Conservation (phyloP, 2,888 invertebrate species). For the Reticulitermes lucifugus region DNA sequence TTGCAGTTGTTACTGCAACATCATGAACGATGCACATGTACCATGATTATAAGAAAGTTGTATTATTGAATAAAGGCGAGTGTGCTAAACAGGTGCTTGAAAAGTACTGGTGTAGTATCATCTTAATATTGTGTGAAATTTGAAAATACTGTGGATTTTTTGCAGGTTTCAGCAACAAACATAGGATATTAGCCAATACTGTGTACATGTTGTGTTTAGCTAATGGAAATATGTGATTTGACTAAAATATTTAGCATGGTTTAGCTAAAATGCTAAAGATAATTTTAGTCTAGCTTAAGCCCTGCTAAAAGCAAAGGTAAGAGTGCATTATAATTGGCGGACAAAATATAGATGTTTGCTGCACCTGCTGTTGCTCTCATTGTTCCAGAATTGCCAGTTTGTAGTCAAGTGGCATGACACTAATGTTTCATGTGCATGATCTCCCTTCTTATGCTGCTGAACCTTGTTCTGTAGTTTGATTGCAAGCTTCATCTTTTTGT, state of each 20-base stretch:
- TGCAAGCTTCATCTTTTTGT: no score
- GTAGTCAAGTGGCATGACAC: no score
- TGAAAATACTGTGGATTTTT: background rate
- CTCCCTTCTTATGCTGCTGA: no score
- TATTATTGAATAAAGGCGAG: conserved; percentile 12
- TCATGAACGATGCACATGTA: background rate
- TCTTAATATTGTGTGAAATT: background rate
- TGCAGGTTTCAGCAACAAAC: conserved; percentile 23
- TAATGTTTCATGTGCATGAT: no score
- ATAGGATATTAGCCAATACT: background rate
- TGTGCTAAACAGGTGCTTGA: background rate
- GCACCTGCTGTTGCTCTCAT: no score
- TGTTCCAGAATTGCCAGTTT: no score
- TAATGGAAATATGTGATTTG: background rate
- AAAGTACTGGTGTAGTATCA: background rate
- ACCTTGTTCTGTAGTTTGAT: no score
- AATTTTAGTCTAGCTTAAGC: conserved; percentile 21
- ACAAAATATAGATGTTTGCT: background rate
- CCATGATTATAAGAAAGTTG: background rate
- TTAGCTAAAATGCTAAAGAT: background rate
- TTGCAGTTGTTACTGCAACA: background rate
- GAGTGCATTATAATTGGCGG: background rate
- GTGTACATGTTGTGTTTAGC: background rate
- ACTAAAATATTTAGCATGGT: conserved; percentile 4
- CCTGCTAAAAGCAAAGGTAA: conserved; percentile 32